Percentiles rank a stretch among this genome's conserved stretches.
Evolutionary conservation across 2,797 vertebrate species (phyloP).

Genomic region (Hemibagrus guttatus): DNA sequence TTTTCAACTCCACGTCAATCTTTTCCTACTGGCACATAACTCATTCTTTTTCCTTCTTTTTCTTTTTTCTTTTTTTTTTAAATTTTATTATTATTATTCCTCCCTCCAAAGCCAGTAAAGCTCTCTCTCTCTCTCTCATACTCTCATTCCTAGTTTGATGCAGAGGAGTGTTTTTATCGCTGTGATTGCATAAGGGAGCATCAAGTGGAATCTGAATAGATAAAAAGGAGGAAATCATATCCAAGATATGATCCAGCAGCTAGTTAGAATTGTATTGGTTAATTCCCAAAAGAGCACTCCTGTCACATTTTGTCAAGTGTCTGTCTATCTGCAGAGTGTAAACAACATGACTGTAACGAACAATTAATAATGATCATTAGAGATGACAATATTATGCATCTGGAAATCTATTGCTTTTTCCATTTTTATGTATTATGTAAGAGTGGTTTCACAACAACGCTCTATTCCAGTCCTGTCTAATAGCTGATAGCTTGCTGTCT

Average conservation of each 20-base stretch:
- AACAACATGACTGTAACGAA: background rate
- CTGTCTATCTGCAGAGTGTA: background rate
- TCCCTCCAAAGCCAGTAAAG: background rate
- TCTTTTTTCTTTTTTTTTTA: too few relatives aligned
- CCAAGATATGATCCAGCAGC: background rate
- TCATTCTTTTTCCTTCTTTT: background rate
- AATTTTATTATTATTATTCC: constrained; percentile 1
- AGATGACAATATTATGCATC: background rate
- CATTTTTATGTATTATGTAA: background rate
- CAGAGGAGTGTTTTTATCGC: constrained; percentile 42
- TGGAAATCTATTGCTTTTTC: background rate
- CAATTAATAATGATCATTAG: background rate
- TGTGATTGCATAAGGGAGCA: constrained; percentile 42
- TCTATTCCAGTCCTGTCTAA: background rate
- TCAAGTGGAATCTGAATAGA: constrained; percentile 48
- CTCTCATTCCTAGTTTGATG: constrained; percentile 32
- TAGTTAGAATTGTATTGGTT: background rate
- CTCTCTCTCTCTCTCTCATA: constrained; percentile 28
- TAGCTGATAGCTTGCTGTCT: background rate
- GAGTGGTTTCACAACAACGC: background rate
- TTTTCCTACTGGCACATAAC: constrained; percentile 21
- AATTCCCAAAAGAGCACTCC: background rate
- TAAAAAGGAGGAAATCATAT: constrained; percentile 24
- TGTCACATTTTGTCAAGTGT: background rate
- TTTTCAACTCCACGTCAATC: background rate